These are phyloP conservation scores for Cuniculus paca DNA, from an alignment of 2,797 vertebrate species.

Conservation along the genomic window DNA sequence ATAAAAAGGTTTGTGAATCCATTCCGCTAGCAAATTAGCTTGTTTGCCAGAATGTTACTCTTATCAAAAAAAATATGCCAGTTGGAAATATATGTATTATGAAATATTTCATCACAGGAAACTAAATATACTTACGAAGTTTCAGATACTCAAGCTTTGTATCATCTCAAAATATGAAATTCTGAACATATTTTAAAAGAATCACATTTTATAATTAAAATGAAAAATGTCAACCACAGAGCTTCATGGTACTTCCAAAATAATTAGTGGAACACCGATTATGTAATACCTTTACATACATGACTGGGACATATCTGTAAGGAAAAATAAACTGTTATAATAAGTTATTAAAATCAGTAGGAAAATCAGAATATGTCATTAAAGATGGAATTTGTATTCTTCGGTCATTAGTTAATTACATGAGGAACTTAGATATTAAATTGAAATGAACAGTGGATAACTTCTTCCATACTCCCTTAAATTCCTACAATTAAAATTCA, in stretches of 20 bases:
- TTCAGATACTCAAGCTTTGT: not conserved
- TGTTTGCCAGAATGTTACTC: not conserved
- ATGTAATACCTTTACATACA: not conserved
- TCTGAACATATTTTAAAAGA: not conserved
- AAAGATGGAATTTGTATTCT: not conserved
- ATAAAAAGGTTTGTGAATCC: not conserved
- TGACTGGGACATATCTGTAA: not conserved
- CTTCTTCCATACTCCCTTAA: not conserved
- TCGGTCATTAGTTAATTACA: not conserved
- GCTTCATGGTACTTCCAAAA: not conserved
- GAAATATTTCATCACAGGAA: not conserved
- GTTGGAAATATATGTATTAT: not conserved
- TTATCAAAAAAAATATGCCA: not conserved
- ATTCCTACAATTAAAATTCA: not conserved
- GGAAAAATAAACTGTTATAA: not conserved
- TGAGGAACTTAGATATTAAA: not conserved
- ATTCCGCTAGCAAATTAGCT: not conserved
- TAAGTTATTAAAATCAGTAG: not conserved
- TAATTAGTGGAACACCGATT: not conserved
- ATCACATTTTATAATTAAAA: not conserved
- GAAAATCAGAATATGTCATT: not conserved
- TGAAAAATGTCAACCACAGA: not conserved
- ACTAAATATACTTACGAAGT: not conserved
- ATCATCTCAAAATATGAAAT: not conserved
- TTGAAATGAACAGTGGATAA: not conserved